These are phyloP conservation scores for Oryzias woworae DNA, from an alignment of 2,113 vertebrate species.

Conservation along the genomic window DNA sequence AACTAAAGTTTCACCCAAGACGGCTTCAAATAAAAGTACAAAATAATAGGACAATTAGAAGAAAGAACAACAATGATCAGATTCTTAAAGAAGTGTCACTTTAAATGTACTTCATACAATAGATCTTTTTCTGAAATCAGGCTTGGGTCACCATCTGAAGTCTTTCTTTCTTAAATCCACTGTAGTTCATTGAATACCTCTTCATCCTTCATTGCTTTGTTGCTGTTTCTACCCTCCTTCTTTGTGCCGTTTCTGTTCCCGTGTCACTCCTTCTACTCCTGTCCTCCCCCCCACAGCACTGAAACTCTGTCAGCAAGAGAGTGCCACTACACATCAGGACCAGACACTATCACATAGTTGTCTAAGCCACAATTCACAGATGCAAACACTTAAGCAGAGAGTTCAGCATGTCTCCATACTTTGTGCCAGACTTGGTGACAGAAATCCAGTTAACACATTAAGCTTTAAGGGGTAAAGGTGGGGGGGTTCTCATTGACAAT, in stretches of 20 bases:
- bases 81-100: constrained; percentile 33
- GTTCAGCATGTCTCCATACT: constrained; percentile 53
- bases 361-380: constrained; percentile 61
- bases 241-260: constrained; percentile 3
- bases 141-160: constrained; percentile 18
- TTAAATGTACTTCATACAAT: constrained; percentile 27
- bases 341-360: constrained; percentile 60
- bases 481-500: constrained; percentile 53
- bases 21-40: constrained; percentile 26
- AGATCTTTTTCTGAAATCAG: constrained; percentile 27
- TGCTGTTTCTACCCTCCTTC: constrained; percentile 21
- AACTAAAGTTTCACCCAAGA: constrained; percentile 52
- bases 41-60: constrained; percentile 31
- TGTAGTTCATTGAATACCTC: constrained; percentile 33
- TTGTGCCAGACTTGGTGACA: constrained; percentile 63
- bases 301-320: constrained; percentile 62
- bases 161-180: constrained; percentile 28
- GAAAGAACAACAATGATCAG: constrained; percentile 22
- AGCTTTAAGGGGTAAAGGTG: constrained; percentile 8
- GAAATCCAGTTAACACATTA: constrained; percentile 54
- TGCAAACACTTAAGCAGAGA: constrained; percentile 32
- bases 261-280: constrained; percentile 43
- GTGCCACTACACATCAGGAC: constrained; percentile 71
- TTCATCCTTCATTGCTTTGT: constrained; percentile 43
- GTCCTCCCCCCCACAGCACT: constrained; percentile 64